Conservation (phyloP, 2,797 vertebrate genomes). For the Micromesistius poutassou region DNA sequence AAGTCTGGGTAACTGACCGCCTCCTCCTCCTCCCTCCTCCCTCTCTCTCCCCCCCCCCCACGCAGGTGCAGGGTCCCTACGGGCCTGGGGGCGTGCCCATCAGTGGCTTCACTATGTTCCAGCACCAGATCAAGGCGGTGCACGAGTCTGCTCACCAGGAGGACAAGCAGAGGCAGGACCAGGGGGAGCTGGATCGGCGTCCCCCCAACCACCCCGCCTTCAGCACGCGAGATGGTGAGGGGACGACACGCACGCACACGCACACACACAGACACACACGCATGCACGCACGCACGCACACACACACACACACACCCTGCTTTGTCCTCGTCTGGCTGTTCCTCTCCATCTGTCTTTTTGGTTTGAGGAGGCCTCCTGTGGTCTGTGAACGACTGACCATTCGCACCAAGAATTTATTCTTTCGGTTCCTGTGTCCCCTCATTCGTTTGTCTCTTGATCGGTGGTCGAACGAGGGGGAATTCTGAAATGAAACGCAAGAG, state of each 20-base stretch:
- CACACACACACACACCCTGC: not conserved
- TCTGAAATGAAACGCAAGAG: not conserved
- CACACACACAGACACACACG: not conserved
- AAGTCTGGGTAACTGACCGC: not conserved
- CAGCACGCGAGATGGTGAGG: constrained; percentile 84
- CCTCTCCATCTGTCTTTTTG: constrained; percentile 7
- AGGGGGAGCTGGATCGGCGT: constrained; percentile 82
- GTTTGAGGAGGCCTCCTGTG: constrained; percentile 6
- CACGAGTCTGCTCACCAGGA: constrained; percentile 91
- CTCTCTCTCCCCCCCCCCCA: not conserved
- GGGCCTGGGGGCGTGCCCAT: constrained; percentile 67
- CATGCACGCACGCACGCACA: not conserved
- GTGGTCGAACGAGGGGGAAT: not conserved
- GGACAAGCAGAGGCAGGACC: constrained; percentile 91
- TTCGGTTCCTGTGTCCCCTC: not conserved
- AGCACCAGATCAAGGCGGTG: constrained; percentile 92
- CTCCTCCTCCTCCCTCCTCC: constrained; percentile 1
- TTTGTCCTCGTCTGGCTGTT: constrained; percentile 10
- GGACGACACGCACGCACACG: constrained; percentile 10
- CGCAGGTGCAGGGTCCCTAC: constrained; percentile 67
- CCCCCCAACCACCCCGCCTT: constrained; percentile 70
- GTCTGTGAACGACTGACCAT: not conserved
- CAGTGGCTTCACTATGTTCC: constrained; percentile 88
- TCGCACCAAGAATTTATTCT: not conserved
- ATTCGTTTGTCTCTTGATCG: not conserved